Percentiles rank a stretch among this genome's conserved stretches.
phyloP scores from a whole-genome alignment of 2,113 vertebrate species.

The Gulo gulo region DNA sequence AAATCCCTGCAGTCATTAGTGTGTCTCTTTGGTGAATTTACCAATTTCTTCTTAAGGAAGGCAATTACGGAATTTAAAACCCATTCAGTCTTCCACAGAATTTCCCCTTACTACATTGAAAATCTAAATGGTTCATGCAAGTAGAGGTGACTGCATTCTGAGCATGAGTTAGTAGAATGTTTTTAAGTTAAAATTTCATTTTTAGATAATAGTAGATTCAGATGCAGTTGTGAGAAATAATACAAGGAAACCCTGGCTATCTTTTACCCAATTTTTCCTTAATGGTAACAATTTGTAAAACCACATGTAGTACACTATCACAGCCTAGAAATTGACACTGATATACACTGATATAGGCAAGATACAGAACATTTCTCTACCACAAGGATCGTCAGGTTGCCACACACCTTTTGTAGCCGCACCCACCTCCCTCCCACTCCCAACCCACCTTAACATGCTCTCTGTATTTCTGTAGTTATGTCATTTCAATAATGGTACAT shows the following conservation, averaged over 20 bases:
- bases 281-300: background rate
- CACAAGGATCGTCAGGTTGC: background rate
- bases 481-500: background rate
- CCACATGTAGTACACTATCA: background rate
- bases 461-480: background rate
- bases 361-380: background rate
- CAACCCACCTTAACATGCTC: background rate
- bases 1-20: constrained; percentile 3
- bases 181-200: background rate
- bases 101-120: background rate
- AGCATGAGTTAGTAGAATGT: background rate
- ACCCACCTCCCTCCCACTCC: background rate
- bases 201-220: background rate
- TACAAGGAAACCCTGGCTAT: background rate
- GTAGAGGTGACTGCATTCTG: background rate
- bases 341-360: background rate
- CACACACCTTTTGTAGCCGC: background rate
- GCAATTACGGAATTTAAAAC: constrained; percentile 1
- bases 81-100: background rate
- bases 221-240: background rate
- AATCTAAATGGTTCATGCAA: background rate
- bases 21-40: background rate
- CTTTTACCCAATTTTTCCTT: background rate
- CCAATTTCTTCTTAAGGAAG: constrained; percentile 43
- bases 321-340: background rate